phyloP scores from a whole-genome alignment of 2,888 invertebrate species.

The Marronus borbonicus region DNA sequence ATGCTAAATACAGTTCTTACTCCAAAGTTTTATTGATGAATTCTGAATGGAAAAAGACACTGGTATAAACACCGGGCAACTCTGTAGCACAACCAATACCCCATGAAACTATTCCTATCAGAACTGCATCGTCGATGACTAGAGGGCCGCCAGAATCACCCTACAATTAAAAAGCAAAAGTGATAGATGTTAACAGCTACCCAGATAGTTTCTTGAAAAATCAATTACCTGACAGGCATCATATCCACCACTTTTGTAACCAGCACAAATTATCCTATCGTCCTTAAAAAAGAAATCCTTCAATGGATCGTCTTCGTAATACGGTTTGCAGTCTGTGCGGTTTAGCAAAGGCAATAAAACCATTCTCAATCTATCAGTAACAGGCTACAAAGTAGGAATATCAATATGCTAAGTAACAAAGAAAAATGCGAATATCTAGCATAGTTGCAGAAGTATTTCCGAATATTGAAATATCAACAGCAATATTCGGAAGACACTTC shows the following conservation, averaged over 20 bases:
- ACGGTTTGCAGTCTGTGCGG: not conserved
- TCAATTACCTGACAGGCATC: constrained; percentile 41
- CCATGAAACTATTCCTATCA: constrained; percentile 38
- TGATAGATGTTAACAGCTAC: not conserved
- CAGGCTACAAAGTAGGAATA: not conserved
- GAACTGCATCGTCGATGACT: not conserved
- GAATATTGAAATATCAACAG: too few species aligned
- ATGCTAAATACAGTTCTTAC: not conserved
- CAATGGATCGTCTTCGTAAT: constrained; percentile 1
- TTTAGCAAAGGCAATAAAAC: constrained; percentile 21
- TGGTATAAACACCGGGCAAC: constrained; percentile 39
- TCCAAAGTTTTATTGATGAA: constrained; percentile 14
- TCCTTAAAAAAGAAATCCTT: constrained; percentile 15
- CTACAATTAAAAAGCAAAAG: constrained; percentile 15
- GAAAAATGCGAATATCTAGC: not conserved
- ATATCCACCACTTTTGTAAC: constrained; percentile 25
- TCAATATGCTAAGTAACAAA: constrained; percentile 7
- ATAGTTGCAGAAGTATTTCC: too few species aligned
- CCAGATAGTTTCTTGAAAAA: not conserved
- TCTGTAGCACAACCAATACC: constrained; percentile 43
- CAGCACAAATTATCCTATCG: constrained; percentile 33
- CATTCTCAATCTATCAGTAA: constrained; percentile 9
- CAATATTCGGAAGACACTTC: too few species aligned
- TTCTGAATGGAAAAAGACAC: constrained; percentile 10
- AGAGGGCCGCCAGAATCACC: constrained; percentile 41